phyloP scores from a whole-genome alignment of 1,140 invertebrate genomes.

The Microplitis demolitor region DNA sequence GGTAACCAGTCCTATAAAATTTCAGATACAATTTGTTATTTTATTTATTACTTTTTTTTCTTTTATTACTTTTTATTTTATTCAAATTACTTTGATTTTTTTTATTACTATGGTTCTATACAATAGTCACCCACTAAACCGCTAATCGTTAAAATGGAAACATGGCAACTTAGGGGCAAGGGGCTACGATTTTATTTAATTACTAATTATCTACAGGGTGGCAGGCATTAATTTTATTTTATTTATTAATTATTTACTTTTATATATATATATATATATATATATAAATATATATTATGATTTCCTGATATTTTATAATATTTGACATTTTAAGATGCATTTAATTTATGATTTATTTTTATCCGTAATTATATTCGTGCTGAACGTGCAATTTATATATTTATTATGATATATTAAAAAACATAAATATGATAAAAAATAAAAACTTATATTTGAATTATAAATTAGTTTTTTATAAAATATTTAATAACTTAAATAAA shows the following conservation, averaged over 20 bases:
- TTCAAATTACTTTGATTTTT: background rate
- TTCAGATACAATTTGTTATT: constrained; percentile 21
- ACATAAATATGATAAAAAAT: too few species aligned
- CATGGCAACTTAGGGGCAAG: constrained; percentile 12
- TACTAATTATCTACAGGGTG: constrained; percentile 41
- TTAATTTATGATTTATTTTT: background rate
- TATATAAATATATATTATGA: background rate
- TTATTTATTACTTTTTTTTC: constrained; percentile 14
- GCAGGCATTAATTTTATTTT: constrained; percentile 36
- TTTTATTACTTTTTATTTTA: background rate
- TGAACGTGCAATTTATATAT: constrained; percentile 3
- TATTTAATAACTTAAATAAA: too few species aligned
- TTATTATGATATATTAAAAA: too few species aligned
- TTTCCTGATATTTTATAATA: background rate
- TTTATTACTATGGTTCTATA: constrained; percentile 3
- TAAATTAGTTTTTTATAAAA: too few species aligned
- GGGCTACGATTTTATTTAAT: constrained; percentile 27
- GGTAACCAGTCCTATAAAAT: constrained; percentile 59
- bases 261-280: background rate
- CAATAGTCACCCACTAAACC: constrained; percentile 38
- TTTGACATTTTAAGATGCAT: background rate
- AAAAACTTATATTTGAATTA: too few species aligned
- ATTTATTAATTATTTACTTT: background rate
- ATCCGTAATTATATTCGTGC: background rate
- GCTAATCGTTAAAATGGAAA: constrained; percentile 37